phyloP scores from a whole-genome alignment of 2,888 invertebrate species.

The Ochropleura plecta region DNA sequence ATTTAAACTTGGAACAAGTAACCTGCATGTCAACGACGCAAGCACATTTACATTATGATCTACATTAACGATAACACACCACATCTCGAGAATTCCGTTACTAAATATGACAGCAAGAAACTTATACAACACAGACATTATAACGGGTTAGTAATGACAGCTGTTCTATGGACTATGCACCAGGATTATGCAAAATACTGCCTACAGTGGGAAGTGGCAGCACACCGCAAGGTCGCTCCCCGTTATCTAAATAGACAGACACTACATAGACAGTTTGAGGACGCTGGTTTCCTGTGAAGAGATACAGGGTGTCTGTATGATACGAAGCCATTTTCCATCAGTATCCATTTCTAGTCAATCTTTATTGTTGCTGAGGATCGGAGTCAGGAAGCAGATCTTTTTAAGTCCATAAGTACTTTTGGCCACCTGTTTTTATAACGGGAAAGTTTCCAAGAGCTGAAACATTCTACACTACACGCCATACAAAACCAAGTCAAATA shows the following conservation, averaged over 20 bases:
- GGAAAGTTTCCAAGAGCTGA: background rate
- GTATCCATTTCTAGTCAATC: background rate
- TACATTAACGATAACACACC: constrained; percentile 49
- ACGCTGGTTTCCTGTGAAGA: constrained; percentile 1
- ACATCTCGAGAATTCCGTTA: constrained; percentile 63
- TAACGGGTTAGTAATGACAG: constrained; percentile 68
- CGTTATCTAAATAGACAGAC: constrained; percentile 67
- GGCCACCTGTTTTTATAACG: background rate
- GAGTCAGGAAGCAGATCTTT: background rate
- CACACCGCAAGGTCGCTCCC: constrained; percentile 67
- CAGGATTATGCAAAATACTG: constrained; percentile 73
- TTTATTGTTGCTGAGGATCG: background rate
- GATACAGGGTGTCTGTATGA: background rate
- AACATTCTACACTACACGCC: background rate
- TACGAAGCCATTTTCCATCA: background rate
- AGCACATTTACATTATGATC: constrained; percentile 50
- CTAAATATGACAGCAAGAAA: constrained; percentile 63
- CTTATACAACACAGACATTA: constrained; percentile 57
- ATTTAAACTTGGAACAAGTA: constrained; percentile 7
- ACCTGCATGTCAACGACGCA: constrained; percentile 32
- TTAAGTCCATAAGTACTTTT: background rate
- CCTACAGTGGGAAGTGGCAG: constrained; percentile 58
- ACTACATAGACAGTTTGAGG: constrained; percentile 37
- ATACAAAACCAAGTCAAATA: background rate
- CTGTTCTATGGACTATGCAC: constrained; percentile 44